Evolutionary conservation across 1,140 invertebrate genomes (phyloP).

Genomic region (Drosophila kohkoa): DNA sequence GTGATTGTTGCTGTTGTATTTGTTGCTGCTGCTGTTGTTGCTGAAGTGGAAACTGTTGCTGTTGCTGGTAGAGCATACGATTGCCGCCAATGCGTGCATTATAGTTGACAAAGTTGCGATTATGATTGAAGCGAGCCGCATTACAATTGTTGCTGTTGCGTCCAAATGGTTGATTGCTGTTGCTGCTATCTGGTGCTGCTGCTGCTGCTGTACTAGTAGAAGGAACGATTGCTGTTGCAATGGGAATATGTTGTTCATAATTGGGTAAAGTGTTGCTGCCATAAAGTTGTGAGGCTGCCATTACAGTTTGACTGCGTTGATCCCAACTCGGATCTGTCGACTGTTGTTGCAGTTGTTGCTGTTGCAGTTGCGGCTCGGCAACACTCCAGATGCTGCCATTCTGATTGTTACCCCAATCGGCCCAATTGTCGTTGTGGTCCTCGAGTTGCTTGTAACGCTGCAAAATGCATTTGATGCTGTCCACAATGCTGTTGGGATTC

Average conservation of each 20-base stretch:
- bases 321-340: neutral
- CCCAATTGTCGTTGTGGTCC: neutral
- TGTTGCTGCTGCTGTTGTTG: neutral
- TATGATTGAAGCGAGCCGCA: neutral
- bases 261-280: conserved; percentile 13
- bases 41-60: conserved; percentile 10
- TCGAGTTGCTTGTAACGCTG: conserved; percentile 8
- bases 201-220: neutral
- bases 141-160: conserved; percentile 7
- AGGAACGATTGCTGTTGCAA: too few relatives aligned
- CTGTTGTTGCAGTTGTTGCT: neutral
- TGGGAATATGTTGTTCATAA: neutral
- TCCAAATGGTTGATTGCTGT: neutral
- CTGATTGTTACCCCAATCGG: conserved; percentile 22
- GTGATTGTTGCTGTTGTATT: neutral
- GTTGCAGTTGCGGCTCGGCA: conserved; percentile 11
- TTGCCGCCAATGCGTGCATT: conserved; percentile 18
- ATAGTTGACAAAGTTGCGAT: conserved; percentile 9
- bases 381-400: conserved; percentile 33
- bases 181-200: neutral
- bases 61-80: conserved; percentile 15
- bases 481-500: conserved; percentile 43
- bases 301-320: conserved; percentile 10
- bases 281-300: conserved; percentile 4
- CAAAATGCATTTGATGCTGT: conserved; percentile 44